A percentile compares a stretch with the other conserved stretches of the same genome.
These are phyloP conservation scores for Meloe dianella DNA, from an alignment of 2,888 invertebrate genomes.

Conservation along the genomic window DNA sequence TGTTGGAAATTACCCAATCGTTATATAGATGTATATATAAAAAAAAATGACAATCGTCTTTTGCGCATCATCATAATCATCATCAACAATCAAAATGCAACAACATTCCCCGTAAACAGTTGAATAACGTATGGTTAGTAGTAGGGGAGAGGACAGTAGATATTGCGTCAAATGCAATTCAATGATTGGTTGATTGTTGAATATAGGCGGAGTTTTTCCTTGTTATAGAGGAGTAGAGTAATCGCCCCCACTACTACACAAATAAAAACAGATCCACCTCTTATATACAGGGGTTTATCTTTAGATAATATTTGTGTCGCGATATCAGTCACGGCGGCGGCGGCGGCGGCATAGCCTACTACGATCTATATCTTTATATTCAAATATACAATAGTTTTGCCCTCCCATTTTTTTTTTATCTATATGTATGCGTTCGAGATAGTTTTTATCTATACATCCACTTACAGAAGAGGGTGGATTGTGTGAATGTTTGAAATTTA, in stretches of 20 bases:
- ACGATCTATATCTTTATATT: not conserved
- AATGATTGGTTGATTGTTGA: constrained; percentile 1
- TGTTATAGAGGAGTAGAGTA: not conserved
- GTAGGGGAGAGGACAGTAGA: not conserved
- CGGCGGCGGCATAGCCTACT: not conserved
- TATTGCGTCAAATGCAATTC: not conserved
- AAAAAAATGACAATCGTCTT: not conserved
- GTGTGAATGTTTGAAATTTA: not conserved
- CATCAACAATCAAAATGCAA: constrained; percentile 4
- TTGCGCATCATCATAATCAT: not conserved
- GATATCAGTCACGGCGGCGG: not conserved
- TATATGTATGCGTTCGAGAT: not conserved
- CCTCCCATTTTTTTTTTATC: not conserved
- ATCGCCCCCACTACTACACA: not conserved
- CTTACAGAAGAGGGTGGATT: not conserved
- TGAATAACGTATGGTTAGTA: not conserved
- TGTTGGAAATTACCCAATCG: too few species aligned
- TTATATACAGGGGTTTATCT: not conserved
- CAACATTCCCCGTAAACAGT: not conserved
- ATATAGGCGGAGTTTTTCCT: constrained; percentile 1
- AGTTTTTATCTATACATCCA: not conserved
- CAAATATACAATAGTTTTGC: not conserved
- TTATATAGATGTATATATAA: too few species aligned
- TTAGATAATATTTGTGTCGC: not conserved
- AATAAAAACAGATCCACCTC: constrained; percentile 2